phyloP scores from a whole-genome alignment of 2,797 vertebrate species.

The Mycteria americana region DNA sequence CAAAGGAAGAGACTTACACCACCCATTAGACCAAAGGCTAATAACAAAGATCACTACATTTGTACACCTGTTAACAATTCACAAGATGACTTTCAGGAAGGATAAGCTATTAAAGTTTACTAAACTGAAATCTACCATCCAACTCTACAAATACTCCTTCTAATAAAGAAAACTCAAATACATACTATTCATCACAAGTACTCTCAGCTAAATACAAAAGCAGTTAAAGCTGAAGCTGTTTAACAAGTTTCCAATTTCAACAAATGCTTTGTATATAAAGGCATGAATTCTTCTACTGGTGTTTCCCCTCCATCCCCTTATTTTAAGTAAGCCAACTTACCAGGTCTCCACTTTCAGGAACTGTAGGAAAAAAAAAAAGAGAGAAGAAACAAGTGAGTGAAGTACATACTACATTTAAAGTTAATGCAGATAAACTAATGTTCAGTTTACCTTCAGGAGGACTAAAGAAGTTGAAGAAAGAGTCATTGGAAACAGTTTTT shows the following conservation, averaged over 20 bases:
- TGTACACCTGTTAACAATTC: neutral
- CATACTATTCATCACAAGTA: neutral
- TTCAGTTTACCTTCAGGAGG: conserved; percentile 89
- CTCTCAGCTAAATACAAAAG: neutral
- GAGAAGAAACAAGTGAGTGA: neutral
- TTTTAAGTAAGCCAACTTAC: conserved; percentile 78
- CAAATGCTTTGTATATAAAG: neutral
- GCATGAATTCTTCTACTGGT: neutral
- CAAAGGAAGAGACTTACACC: neutral
- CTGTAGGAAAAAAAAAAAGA: conserved; percentile 70
- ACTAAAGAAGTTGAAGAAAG: conserved; percentile 98
- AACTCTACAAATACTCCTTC: neutral
- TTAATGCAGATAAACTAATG: neutral
- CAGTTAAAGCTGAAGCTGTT: neutral
- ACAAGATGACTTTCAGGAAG: neutral
- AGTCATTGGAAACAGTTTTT: conserved; percentile 97
- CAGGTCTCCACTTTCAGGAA: conserved; percentile 94
- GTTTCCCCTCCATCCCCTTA: neutral
- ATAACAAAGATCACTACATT: neutral
- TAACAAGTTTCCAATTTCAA: neutral
- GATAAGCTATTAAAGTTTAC: neutral
- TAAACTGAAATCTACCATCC: neutral
- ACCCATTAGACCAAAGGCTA: neutral
- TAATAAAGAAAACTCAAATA: neutral
- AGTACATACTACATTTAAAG: neutral